Base-by-base conservation (phyloP, 2,888 invertebrate species). In the Oegoconia quadripuncta region DNA sequence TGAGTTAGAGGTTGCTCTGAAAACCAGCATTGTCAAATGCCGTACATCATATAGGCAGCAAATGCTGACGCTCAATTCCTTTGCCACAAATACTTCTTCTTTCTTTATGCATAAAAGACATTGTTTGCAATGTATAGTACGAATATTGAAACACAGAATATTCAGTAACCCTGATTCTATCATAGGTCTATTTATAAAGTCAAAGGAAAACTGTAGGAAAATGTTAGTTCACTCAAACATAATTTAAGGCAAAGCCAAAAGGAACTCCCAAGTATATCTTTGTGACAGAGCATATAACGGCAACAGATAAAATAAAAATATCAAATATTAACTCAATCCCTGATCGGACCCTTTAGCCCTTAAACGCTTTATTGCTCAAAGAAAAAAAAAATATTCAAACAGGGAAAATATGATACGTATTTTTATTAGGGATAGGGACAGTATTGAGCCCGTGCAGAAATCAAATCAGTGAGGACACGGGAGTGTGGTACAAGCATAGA, bases 391-490 rank as follows among this genome's bases (percentile, higher is more conserved):
- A 46, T 45, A 46, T 44, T 49, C 44, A 48, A 37, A 44, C 39
- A 35, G 44, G 38, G 27, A 37, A 42, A 40, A 46, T 39, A 35
- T 25, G 36, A 37, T 37, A 30, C 29, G 30, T 32, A 39, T 55
- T 52, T 52, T 49, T 49, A 51, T 49, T 51, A 41, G 40, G 28
- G 29, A 29, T 39, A 46, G 40, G 47, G 51, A 47, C 55, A 44
- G 45, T 41, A 43, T 42, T 41, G 45, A 41, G 44, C 42, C 44
- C 37, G 42, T 30, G 39, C 27, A 5, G 47, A 34, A 54, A 53
- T 55, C 46, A 41, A 53, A 53, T 57, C 57, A 52, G 42, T 38
- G 37, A 33, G 37, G 37, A 16, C 29, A 27, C 17, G 16, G 15
- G 33, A 12, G 14, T 34, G 15, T 35, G 45, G 42, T 25, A 1